Percentiles rank a stretch among this genome's conserved stretches.
These are phyloP conservation scores for Pelusios castaneus DNA, from an alignment of 2,113 vertebrate genomes.

Conservation along the genomic window DNA sequence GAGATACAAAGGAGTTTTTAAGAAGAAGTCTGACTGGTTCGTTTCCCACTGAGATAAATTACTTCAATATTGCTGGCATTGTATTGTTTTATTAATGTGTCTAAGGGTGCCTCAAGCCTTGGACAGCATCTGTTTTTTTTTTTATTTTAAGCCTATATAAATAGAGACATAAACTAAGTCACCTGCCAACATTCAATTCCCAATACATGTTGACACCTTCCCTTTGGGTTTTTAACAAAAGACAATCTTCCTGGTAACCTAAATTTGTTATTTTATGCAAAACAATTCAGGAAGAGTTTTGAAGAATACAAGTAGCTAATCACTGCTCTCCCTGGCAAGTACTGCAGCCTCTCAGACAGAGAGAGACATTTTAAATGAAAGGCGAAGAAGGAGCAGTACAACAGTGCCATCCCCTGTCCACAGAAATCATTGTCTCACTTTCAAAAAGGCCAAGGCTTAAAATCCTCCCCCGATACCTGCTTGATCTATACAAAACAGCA, in stretches of 20 bases:
- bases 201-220: background rate
- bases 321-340: conserved; percentile 47
- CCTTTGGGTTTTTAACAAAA: conserved; percentile 21
- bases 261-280: conserved; percentile 14
- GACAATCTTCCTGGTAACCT: background rate
- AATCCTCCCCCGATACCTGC: background rate
- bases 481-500: background rate
- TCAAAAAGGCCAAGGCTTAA: background rate
- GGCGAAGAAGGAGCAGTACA: conserved; percentile 55
- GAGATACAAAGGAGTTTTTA: background rate
- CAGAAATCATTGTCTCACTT: conserved; percentile 40
- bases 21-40: background rate
- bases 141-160: conserved; percentile 25
- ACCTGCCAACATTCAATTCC: background rate
- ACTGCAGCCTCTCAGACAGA: conserved; percentile 51
- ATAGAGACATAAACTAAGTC: background rate
- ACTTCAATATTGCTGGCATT: background rate
- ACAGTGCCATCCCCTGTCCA: conserved; percentile 74
- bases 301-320: conserved; percentile 33
- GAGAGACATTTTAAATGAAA: conserved; percentile 40
- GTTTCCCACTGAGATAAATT: background rate
- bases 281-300: conserved; percentile 45
- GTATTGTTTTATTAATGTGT: background rate
- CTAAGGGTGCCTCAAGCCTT: background rate
- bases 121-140: conserved; percentile 14